Percentiles rank a stretch among this genome's conserved stretches.
phyloP scores from a whole-genome alignment of 92 coral and sea anemone species.

The Epizoanthus ramosus region DNA sequence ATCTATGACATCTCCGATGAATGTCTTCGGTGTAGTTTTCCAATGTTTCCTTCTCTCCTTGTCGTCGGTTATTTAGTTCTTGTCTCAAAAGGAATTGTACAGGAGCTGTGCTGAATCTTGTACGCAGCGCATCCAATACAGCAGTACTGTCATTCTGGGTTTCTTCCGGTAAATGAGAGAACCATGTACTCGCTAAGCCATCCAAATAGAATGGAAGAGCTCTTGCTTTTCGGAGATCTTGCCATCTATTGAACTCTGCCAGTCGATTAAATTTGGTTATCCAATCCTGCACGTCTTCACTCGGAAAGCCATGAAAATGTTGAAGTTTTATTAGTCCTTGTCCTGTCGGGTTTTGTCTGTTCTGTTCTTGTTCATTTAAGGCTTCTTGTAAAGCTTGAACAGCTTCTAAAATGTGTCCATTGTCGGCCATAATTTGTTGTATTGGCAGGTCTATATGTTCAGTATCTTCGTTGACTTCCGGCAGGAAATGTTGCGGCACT shows the following conservation, averaged over 20 bases:
- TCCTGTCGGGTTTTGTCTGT: too few relatives aligned
- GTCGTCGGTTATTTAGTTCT: neutral
- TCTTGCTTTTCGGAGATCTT: neutral
- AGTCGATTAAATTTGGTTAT: neutral
- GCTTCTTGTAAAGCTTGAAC: too few relatives aligned
- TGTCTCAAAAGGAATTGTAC: neutral
- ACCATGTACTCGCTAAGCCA: neutral
- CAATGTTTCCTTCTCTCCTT: neutral
- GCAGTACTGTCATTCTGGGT: neutral
- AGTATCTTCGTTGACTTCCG: too few relatives aligned
- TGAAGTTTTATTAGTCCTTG: neutral
- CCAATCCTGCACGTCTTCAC: constrained; percentile 9
- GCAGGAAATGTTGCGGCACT: too few relatives aligned
- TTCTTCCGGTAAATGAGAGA: neutral
- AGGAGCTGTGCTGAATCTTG: neutral
- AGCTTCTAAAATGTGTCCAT: too few relatives aligned
- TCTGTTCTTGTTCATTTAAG: too few relatives aligned
- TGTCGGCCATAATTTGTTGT: too few relatives aligned
- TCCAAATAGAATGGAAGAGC: constrained; percentile 2
- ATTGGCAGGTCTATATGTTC: too few relatives aligned
- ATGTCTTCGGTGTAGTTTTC: constrained; percentile 5
- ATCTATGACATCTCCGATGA: neutral
- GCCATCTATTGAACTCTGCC: constrained; percentile 8
- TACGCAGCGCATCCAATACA: neutral
- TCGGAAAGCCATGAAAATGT: neutral